phyloP scores from a whole-genome alignment of 1,140 invertebrate genomes.

The Copidosoma floridanum region DNA sequence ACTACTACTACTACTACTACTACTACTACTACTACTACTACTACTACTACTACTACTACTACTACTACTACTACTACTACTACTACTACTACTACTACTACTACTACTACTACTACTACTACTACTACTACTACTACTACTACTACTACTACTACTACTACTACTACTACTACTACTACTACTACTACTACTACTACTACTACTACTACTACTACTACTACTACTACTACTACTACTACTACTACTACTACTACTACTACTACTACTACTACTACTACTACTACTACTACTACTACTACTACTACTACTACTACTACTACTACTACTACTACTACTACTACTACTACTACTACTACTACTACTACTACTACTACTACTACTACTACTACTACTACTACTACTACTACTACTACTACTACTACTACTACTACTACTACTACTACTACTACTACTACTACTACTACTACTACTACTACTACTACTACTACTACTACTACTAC shows the following conservation, averaged over 20 bases:
- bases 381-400: neutral
- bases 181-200: neutral
- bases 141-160: neutral
- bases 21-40: neutral
- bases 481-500: neutral
- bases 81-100: neutral
- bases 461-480: neutral
- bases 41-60: neutral
- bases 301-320: neutral
- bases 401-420: neutral
- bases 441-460: neutral
- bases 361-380: neutral
- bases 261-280: neutral
- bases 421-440: neutral
- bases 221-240: neutral
- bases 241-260: neutral
- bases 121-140: neutral
- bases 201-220: neutral
- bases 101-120: neutral
- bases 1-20: neutral
- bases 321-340: neutral
- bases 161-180: neutral
- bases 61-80: neutral
- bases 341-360: neutral
- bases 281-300: neutral